Percentiles rank a stretch among this genome's conserved stretches.
phyloP scores from a whole-genome alignment of 2,888 invertebrate genomes.

The Eupithecia abbreviata region DNA sequence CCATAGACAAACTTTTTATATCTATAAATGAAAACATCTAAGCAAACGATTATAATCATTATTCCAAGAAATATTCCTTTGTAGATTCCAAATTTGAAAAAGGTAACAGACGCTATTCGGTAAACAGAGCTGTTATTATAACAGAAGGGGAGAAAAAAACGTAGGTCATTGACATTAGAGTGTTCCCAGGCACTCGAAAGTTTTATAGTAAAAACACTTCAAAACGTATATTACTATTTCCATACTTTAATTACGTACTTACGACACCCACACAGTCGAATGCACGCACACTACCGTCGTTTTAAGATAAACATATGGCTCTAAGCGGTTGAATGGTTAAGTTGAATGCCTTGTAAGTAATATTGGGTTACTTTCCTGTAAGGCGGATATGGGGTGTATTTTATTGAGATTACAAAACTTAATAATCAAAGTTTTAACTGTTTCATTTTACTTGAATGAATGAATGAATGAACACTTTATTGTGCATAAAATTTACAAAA shows the following conservation, averaged over 20 bases:
- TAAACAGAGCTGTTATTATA: conserved; percentile 77
- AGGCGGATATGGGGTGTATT: conserved; percentile 30
- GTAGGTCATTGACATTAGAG: conserved; percentile 70
- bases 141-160: conserved; percentile 68
- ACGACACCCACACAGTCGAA: conserved; percentile 65
- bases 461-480: too few species aligned
- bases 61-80: conserved; percentile 52
- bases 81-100: conserved; percentile 57
- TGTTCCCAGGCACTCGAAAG: conserved; percentile 79
- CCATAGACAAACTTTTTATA: not conserved
- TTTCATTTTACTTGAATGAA: not conserved
- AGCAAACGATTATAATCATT: conserved; percentile 45
- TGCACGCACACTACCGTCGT: conserved; percentile 57
- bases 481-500: too few species aligned
- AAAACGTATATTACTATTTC: conserved; percentile 83
- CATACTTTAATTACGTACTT: conserved; percentile 80
- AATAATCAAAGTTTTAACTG: not conserved
- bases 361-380: conserved; percentile 69
- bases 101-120: conserved; percentile 67
- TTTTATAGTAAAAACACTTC: conserved; percentile 83
- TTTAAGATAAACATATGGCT: conserved; percentile 79
- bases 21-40: conserved; percentile 24
- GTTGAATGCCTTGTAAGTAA: conserved; percentile 55
- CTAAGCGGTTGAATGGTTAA: conserved; percentile 57
- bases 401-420: conserved; percentile 23